Conservation (phyloP, 2,888 invertebrate genomes). For the Drosophila basisetae region DNA sequence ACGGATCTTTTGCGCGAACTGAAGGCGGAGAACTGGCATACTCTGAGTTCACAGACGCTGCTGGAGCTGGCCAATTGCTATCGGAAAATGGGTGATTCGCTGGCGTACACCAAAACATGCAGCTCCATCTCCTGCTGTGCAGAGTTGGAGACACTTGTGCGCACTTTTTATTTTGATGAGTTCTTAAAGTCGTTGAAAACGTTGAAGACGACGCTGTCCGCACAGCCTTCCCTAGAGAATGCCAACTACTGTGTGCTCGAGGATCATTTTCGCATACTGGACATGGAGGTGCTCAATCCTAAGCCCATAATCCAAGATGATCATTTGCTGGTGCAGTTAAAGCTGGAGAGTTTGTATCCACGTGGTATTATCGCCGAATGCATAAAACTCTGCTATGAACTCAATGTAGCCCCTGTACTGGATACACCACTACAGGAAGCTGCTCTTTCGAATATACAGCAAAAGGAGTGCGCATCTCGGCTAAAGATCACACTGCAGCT, state of each 20-base stretch:
- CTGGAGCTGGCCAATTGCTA: constrained; percentile 94
- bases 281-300: constrained; percentile 77
- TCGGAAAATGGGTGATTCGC: constrained; percentile 90
- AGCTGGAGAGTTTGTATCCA: constrained; percentile 88
- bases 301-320: constrained; percentile 86
- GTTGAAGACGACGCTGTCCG: constrained; percentile 76
- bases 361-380: constrained; percentile 89
- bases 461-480: constrained; percentile 63
- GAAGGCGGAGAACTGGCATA: constrained; percentile 94
- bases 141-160: constrained; percentile 90
- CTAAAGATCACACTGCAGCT: constrained; percentile 89
- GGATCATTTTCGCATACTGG: constrained; percentile 86
- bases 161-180: constrained; percentile 93
- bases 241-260: constrained; percentile 84
- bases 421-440: constrained; percentile 53
- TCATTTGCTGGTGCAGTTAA: constrained; percentile 86
- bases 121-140: constrained; percentile 92
- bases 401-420: constrained; percentile 84
- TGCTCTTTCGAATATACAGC: constrained; percentile 40
- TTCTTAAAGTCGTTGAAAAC: constrained; percentile 89
- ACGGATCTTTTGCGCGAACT: constrained; percentile 94
- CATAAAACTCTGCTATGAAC: constrained; percentile 88
- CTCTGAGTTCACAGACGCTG: constrained; percentile 92
- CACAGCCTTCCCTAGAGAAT: constrained; percentile 82
- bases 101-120: constrained; percentile 91